phyloP scores from a whole-genome alignment of 2,888 invertebrate genomes.

The Patella caerulea region DNA sequence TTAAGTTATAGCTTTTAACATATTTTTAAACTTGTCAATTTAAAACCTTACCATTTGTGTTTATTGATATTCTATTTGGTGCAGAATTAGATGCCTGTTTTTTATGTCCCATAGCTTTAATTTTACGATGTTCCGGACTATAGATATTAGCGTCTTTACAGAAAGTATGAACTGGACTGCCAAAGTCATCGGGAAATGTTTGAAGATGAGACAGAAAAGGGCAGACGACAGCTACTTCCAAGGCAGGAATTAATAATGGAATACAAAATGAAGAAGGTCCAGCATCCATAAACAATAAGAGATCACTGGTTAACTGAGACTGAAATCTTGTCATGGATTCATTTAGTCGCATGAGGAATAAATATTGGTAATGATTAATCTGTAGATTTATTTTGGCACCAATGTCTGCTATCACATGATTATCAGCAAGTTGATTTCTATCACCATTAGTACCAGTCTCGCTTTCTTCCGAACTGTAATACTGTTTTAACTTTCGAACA shows the following conservation, averaged over 20 bases:
- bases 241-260: constrained; percentile 86
- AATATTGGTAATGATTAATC: constrained; percentile 92
- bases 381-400: constrained; percentile 89
- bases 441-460: constrained; percentile 38
- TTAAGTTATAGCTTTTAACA: too few species aligned
- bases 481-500: constrained; percentile 42
- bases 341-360: constrained; percentile 87
- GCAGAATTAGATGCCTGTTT: background rate
- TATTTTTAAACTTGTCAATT: too few species aligned
- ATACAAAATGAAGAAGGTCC: constrained; percentile 47
- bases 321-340: constrained; percentile 78
- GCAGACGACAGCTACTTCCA: constrained; percentile 85
- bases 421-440: constrained; percentile 72
- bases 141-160: background rate
- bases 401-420: constrained; percentile 86
- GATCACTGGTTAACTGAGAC: constrained; percentile 57
- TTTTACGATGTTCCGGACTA: background rate
- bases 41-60: background rate
- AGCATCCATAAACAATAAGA: constrained; percentile 75
- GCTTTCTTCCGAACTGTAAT: constrained; percentile 25
- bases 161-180: constrained; percentile 30
- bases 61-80: constrained; percentile 12
- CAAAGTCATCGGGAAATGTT: constrained; percentile 41
- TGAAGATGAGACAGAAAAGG: constrained; percentile 51
- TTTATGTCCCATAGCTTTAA: background rate